Conservation (phyloP, 2,113 vertebrate genomes). For the Phoenicopterus ruber region DNA sequence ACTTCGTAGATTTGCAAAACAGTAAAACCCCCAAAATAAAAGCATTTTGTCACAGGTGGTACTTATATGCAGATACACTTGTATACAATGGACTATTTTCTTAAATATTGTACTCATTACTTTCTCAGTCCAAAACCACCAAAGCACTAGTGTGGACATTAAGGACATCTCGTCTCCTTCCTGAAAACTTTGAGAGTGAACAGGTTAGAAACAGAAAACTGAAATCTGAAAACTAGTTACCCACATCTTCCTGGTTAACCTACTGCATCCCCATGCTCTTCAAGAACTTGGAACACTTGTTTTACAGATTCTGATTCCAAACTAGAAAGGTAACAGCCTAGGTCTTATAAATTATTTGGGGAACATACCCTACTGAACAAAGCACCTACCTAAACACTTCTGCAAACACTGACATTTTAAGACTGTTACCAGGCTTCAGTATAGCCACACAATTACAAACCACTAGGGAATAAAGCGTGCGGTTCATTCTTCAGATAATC, state of each 20-base stretch:
- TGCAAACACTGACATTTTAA: not conserved
- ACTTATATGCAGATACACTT: not conserved
- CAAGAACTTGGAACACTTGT: not conserved
- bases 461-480: not conserved
- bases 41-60: not conserved
- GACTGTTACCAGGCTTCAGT: not conserved
- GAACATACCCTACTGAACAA: not conserved
- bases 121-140: not conserved
- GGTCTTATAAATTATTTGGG: not conserved
- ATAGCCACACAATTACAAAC: not conserved
- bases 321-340: not conserved
- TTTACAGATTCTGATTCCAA: not conserved
- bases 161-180: not conserved
- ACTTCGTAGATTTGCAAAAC: not conserved
- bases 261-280: not conserved
- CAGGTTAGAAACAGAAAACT: not conserved
- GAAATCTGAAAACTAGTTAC: not conserved
- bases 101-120: not conserved
- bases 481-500: not conserved
- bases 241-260: not conserved
- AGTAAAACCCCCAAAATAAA: not conserved
- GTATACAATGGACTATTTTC: not conserved
- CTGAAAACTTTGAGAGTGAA: not conserved
- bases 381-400: not conserved
- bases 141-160: not conserved